These are phyloP conservation scores for Phyllostomus discolor DNA, from an alignment of 2,113 vertebrate species.

Conservation along the genomic window DNA sequence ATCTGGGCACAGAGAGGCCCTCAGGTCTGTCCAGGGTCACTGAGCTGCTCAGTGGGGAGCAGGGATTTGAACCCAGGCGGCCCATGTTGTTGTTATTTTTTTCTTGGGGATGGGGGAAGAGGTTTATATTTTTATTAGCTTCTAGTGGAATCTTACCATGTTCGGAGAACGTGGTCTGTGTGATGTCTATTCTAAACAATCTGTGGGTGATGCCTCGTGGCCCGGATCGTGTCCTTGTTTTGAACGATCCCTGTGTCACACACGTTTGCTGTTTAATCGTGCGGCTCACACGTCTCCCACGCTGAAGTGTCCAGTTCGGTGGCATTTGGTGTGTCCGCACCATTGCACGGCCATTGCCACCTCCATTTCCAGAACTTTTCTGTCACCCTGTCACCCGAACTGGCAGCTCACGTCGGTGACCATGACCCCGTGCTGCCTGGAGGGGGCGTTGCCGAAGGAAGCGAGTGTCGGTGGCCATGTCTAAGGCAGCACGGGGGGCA, in stretches of 20 bases:
- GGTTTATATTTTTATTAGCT: neutral
- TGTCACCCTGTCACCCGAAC: neutral
- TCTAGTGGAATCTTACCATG: neutral
- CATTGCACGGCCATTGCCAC: neutral
- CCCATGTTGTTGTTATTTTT: neutral
- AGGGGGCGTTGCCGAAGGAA: neutral
- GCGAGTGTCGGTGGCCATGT: neutral
- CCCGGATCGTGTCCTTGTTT: neutral
- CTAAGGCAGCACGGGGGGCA: neutral
- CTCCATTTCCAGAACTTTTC: neutral
- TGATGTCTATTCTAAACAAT: neutral
- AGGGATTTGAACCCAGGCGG: neutral
- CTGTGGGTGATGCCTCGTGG: neutral
- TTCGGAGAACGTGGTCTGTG: neutral
- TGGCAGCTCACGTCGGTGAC: neutral
- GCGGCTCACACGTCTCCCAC: too few relatives aligned
- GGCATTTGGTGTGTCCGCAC: accelerated
- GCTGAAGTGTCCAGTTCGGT: neutral
- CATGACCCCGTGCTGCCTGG: neutral
- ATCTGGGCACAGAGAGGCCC: neutral
- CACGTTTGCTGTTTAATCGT: neutral
- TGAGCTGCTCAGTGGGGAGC: neutral
- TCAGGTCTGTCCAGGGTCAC: too few relatives aligned
- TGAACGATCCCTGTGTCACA: neutral
- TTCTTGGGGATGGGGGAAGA: accelerated